Conservation (phyloP, 2,113 vertebrate species). For the Equus quagga region DNA sequence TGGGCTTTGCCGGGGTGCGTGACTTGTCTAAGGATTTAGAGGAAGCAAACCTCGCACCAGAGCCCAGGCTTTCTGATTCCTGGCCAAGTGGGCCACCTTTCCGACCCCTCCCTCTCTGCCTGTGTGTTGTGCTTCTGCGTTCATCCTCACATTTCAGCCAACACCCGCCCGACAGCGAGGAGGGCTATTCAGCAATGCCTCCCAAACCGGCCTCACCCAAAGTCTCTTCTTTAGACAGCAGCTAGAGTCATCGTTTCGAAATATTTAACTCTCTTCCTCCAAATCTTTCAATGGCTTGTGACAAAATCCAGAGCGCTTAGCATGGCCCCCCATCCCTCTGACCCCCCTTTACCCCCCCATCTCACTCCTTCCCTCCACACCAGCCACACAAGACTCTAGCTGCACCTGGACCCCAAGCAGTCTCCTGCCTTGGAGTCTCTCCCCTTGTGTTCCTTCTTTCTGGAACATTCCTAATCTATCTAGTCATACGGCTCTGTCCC, state of each 20-base stretch:
- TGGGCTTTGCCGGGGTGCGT: background rate
- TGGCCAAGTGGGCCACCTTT: background rate
- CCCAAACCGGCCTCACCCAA: background rate
- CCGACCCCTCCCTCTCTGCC: background rate
- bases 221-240: background rate
- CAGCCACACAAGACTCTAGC: background rate
- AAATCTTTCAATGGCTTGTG: background rate
- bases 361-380: rapidly evolving
- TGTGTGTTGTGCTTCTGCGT: rapidly evolving
- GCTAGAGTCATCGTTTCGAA: background rate
- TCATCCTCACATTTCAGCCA: background rate
- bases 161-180: rapidly evolving
- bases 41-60: background rate
- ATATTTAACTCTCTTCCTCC: background rate
- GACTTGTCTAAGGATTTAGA: background rate
- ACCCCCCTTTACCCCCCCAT: background rate
- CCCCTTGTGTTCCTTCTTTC: background rate
- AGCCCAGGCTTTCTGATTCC: background rate
- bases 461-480: background rate
- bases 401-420: background rate
- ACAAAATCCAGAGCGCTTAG: background rate
- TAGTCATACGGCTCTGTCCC: background rate
- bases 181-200: background rate
- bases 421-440: background rate
- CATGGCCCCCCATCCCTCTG: background rate